Percentiles rank a stretch among this genome's conserved stretches.
Evolutionary conservation across 2,888 invertebrate genomes (phyloP).

Genomic region (Isoperla grammatica): DNA sequence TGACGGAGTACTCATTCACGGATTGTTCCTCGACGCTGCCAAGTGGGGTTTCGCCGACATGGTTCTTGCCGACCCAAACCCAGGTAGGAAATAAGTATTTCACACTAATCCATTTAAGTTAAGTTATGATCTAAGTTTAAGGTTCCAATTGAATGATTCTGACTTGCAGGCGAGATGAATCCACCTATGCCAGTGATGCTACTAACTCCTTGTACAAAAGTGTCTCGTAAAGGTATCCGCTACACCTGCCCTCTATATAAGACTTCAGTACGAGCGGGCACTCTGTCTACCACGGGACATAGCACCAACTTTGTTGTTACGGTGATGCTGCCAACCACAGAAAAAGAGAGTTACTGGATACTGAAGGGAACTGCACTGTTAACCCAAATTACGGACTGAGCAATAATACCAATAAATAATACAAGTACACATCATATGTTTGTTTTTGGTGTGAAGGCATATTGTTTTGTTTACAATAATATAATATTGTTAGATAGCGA

Average conservation of each 20-base stretch:
- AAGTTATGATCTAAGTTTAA: too few relatives aligned
- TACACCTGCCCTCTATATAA: conserved; percentile 82
- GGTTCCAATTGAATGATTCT: too few relatives aligned
- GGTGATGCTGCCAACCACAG: conserved; percentile 61
- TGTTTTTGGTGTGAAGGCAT: too few relatives aligned
- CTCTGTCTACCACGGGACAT: conserved; percentile 85
- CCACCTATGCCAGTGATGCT: conserved; percentile 63
- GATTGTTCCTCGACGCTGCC: conserved; percentile 82
- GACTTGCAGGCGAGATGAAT: conserved; percentile 67
- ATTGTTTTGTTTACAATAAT: too few relatives aligned
- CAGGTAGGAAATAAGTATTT: conserved; percentile 47
- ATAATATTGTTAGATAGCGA: too few relatives aligned
- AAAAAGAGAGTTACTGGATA: conserved; percentile 74
- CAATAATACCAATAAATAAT: too few relatives aligned
- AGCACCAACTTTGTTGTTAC: conserved; percentile 88
- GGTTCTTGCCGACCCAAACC: conserved; percentile 69
- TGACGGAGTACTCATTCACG: conserved; percentile 70
- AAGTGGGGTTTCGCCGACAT: conserved; percentile 66
- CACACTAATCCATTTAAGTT: conserved; percentile 32
- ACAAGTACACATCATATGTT: too few relatives aligned
- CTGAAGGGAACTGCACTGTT: conserved; percentile 82
- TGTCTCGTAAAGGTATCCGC: conserved; percentile 40
- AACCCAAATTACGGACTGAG: conserved; percentile 72
- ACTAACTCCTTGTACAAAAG: conserved; percentile 59
- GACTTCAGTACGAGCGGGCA: conserved; percentile 80